phyloP scores from a whole-genome alignment of 2,888 invertebrate genomes.

The Tetragonisca angustula region DNA sequence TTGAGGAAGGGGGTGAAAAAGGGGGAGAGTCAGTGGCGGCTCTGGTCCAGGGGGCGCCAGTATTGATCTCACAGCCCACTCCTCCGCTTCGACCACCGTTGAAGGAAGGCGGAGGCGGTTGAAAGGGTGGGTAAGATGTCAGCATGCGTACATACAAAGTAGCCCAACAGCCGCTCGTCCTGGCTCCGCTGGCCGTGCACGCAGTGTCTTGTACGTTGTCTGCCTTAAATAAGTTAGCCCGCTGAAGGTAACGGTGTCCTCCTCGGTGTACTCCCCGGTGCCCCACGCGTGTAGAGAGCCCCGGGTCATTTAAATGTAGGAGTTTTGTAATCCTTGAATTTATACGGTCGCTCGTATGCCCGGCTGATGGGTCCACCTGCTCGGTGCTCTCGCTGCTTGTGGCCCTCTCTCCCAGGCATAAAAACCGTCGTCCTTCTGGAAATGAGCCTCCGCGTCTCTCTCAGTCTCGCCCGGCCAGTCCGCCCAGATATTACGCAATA shows the following conservation, averaged over 20 bases:
- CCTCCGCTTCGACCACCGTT: slow-evolving; percentile 66
- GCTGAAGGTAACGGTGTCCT: slow-evolving; percentile 53
- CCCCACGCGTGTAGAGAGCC: background rate
- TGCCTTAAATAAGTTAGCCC: slow-evolving; percentile 70
- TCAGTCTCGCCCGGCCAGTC: background rate
- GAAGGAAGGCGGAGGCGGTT: slow-evolving; percentile 73
- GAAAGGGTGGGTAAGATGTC: slow-evolving; percentile 82
- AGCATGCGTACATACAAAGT: slow-evolving; percentile 84
- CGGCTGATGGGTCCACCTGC: background rate
- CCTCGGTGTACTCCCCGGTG: slow-evolving; percentile 10
- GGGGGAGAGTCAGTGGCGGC: slow-evolving; percentile 72
- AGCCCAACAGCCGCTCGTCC: slow-evolving; percentile 73
- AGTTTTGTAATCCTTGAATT: slow-evolving; percentile 42
- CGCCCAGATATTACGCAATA: background rate
- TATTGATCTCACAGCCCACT: slow-evolving; percentile 82
- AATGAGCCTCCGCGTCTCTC: background rate
- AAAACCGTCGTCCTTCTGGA: background rate
- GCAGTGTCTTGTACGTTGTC: slow-evolving; percentile 65
- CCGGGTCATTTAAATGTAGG: slow-evolving; percentile 40
- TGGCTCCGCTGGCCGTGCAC: slow-evolving; percentile 50
- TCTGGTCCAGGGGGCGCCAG: slow-evolving; percentile 82
- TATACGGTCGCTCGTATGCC: slow-evolving; percentile 5
- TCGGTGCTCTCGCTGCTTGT: background rate
- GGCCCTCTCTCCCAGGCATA: background rate
- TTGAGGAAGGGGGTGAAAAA: slow-evolving; percentile 55